phyloP scores from a whole-genome alignment of 2,888 invertebrate species.

The Drosophila testacea region DNA sequence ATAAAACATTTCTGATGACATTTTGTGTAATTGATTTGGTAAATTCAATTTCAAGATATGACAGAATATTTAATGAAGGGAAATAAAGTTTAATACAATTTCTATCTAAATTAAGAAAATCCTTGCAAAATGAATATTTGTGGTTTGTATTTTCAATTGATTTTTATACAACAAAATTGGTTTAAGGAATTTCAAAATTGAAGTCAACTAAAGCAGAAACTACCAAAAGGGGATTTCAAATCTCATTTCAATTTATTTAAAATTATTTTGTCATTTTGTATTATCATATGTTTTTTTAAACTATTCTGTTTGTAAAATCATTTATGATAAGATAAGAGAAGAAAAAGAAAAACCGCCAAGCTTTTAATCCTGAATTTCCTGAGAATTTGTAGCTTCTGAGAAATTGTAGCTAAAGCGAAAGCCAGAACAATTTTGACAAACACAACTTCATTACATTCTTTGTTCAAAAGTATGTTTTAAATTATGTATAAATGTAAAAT shows the following conservation, averaged over 20 bases:
- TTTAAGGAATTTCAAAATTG: no score
- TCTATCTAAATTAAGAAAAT: not conserved
- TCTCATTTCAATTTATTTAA: no score
- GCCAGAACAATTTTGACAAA: not conserved
- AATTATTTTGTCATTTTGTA: no score
- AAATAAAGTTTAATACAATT: constrained; percentile 7
- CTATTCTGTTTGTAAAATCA: no score
- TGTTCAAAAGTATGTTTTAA: no score
- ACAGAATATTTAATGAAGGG: constrained; percentile 28
- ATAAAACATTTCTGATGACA: constrained; percentile 29
- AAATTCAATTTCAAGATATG: constrained; percentile 35
- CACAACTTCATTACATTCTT: no score
- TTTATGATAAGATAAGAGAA: not conserved
- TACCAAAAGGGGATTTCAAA: no score
- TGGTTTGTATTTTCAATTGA: not conserved
- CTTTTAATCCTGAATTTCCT: no score
- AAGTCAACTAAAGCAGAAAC: not conserved
- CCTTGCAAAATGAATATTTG: not conserved
- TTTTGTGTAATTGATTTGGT: constrained; percentile 50
- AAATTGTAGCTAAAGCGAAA: not conserved
- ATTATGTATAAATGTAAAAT: not conserved
- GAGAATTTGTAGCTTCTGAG: not conserved
- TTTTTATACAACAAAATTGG: not conserved
- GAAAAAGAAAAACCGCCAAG: no score
- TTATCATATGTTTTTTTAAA: not conserved